Base-by-base conservation (phyloP, 2,888 invertebrate species). In the Dendrolimus houi region DNA sequence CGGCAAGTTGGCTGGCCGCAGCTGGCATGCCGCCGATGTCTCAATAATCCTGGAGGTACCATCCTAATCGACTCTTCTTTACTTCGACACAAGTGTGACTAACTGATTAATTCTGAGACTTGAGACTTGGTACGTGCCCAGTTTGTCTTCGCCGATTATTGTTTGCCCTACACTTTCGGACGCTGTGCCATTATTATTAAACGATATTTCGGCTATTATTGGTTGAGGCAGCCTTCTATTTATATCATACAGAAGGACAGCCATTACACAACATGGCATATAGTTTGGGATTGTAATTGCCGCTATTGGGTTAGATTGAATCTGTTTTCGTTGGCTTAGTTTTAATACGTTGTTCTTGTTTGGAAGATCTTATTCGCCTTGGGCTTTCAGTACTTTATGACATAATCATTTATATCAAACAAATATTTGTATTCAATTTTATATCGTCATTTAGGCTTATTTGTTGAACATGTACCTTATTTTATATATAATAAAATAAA, bases 51-150 rank as follows among this genome's bases (percentile, higher is more conserved):
- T 81, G 80, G 83, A 88, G 88, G 86, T 86, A 79, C 85, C 86
- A 83, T 82, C 82, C 87, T 88, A 89, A 90, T 89, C 89, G 88
- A 87, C 85, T 90, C 86, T 81, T 86, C 87, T 86, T 84, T 79
- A 81, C 75, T 85, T 79, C 80, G 82, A 77, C 87, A 78, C 90
- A 89, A 90, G 89, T 90, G 90, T 81, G 88, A 83, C 86, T 87
- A 87, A 88, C 90, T 89, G 89, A 90, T 90, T 89, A 88, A 89
- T 90, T 83, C 88, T 79, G 79, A 76, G 75, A 78, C 76, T 81
- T 70, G 47, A 47, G 47, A 63, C 60, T 64, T 60, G 72, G 83
- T 82, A 87, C 88, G 88, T 89, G 85, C 81, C 73, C 70, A 71
- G 72, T 72, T 75, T 72, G 79, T 79, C 77, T 76, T 74, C 69